Percentiles rank a stretch among this genome's conserved stretches.
Conservation (phyloP, 1,140 invertebrate species). For the Pseudomyrmex dendroicus region DNA sequence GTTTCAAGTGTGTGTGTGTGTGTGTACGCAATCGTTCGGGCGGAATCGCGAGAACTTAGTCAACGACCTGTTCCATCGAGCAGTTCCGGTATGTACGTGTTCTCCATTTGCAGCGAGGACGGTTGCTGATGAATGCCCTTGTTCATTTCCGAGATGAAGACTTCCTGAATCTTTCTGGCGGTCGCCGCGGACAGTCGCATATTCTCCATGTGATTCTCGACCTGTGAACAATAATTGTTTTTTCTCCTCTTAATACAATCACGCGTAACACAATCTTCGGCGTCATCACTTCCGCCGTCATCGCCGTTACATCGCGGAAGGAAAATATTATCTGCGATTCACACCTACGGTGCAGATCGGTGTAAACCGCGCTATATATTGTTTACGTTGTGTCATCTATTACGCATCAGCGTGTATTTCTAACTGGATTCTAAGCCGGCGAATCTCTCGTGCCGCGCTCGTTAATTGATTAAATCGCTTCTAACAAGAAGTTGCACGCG, state of each 20-base stretch:
- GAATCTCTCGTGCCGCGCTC: not conserved
- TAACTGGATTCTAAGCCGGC: conserved; percentile 46
- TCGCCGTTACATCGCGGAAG: no score
- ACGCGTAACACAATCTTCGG: not conserved
- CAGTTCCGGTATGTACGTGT: conserved; percentile 88
- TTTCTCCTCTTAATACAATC: not conserved
- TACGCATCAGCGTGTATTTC: conserved; percentile 40
- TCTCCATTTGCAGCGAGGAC: conserved; percentile 89
- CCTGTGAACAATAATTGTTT: conserved; percentile 75
- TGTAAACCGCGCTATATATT: not conserved
- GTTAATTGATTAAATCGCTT: conserved; percentile 29
- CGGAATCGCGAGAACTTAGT: not conserved
- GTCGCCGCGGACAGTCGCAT: conserved; percentile 81
- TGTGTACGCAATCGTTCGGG: not conserved
- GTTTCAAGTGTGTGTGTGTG: not conserved
- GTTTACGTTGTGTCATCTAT: conserved; percentile 40
- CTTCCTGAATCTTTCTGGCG: conserved; percentile 82
- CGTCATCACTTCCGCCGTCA: no score
- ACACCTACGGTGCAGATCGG: no score
- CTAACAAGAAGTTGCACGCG: not conserved
- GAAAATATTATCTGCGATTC: no score
- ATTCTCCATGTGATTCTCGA: conserved; percentile 81
- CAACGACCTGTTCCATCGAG: conserved; percentile 87
- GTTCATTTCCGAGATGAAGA: conserved; percentile 87
- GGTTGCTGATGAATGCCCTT: conserved; percentile 86